Evolutionary conservation across 2,113 vertebrate species (phyloP), one percentile per base, ranked within the genome.

Genomic region (Echinops telfairi): DNA sequence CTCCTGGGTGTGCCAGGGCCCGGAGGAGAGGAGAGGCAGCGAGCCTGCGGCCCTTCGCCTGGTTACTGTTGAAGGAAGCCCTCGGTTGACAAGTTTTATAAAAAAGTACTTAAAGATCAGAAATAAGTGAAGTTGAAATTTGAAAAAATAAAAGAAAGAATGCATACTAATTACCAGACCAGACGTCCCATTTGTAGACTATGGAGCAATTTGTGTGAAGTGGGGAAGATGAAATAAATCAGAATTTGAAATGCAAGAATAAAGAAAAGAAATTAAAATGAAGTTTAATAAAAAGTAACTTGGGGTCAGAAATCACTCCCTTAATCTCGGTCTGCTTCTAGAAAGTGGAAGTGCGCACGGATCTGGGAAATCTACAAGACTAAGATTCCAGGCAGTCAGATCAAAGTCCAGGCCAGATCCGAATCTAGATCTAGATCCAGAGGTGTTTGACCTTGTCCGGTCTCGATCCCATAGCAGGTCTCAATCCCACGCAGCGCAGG

Each of bases 201-300:
- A 98, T 99, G 99, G 98, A 98, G 99, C 98, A 98, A 98, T 98
- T 98, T 99, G 98, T 99, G 99, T 99, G 99, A 99, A 99, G 98
- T 99, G 98, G 99, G 99, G 99, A 99, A 99, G 99, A 99, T 99
- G 99, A 99, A 99, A 99, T 99, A 99, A 99, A 98, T 99, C 98
- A 99, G 99, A 99, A 99, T 99, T 99, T 99, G 99, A 99, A 98
- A 98, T 98, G 98, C 99, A 99, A 99, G 99, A 99, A 99, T 99
- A 99, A 99, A 99, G 99, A 99, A 99, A 99, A 99, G 99, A 99
- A 99, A 99, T 99, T 99, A 99, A 99, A 99, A 99, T 99, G 99
- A 99, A 99, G 99, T 99, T 99, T 99, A 99, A 99, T 99, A 98
- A 99, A 99, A 99, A 99, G 99, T 99, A 99, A 99, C 99, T 99